These are phyloP conservation scores for Chanos chanos DNA, from an alignment of 2,797 vertebrate species.

Conservation along the genomic window DNA sequence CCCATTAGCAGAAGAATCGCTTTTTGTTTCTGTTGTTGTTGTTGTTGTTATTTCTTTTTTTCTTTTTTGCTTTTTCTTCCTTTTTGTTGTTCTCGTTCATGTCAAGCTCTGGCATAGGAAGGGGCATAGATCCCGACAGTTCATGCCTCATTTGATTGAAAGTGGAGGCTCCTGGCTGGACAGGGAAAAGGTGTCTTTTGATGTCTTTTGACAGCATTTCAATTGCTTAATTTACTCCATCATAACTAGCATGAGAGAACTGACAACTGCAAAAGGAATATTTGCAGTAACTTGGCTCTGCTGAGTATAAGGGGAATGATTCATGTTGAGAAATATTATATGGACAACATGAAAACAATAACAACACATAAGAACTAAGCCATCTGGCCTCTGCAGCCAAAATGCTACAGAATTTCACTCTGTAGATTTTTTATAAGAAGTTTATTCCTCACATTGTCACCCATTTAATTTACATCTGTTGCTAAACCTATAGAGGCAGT, in stretches of 20 bases:
- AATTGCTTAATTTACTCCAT: conserved; percentile 34
- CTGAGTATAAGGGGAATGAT: too few species aligned
- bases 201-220: conserved; percentile 24
- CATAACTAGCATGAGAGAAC: conserved; percentile 30
- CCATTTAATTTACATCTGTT: too few species aligned
- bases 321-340: too few species aligned
- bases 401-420: too few species aligned
- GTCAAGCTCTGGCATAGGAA: too few species aligned
- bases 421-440: too few species aligned
- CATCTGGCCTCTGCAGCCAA: too few species aligned
- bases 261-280: conserved; percentile 25
- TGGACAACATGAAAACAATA: neutral
- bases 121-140: conserved; percentile 21
- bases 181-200: neutral
- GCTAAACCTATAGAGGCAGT: too few species aligned
- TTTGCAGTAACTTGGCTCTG: too few species aligned
- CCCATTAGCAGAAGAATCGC: conserved; percentile 44
- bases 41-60: neutral
- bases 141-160: conserved; percentile 20
- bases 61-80: neutral
- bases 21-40: conserved; percentile 24
- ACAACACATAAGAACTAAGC: too few species aligned
- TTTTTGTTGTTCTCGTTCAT: too few species aligned
- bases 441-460: too few species aligned
- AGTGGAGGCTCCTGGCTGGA: conserved; percentile 14